A percentile compares a stretch with the other conserved stretches of the same genome.
These are phyloP conservation scores for Sialia sialis DNA, from an alignment of 2,113 vertebrate genomes.

Conservation along the genomic window DNA sequence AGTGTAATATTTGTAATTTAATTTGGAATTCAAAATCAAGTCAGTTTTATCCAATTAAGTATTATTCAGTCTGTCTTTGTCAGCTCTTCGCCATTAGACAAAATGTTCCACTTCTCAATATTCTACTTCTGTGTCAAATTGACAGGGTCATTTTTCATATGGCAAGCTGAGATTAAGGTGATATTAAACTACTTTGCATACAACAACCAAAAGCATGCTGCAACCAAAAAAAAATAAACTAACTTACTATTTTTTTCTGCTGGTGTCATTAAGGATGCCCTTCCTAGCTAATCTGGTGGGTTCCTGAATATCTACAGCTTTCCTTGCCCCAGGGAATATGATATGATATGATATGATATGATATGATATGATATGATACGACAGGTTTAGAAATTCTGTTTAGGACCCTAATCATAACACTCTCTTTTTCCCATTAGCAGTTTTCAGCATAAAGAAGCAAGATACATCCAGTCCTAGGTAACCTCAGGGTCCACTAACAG, in stretches of 20 bases:
- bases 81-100: constrained; percentile 56
- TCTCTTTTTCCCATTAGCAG: background rate
- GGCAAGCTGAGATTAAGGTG: constrained; percentile 61
- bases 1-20: constrained; percentile 32
- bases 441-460: background rate
- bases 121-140: constrained; percentile 54
- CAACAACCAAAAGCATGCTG: constrained; percentile 51
- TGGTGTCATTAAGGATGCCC: constrained; percentile 19
- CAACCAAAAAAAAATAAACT: background rate
- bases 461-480: background rate
- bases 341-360: constrained; percentile 13
- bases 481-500: background rate
- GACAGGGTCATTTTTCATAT: constrained; percentile 73
- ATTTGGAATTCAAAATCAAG: constrained; percentile 29
- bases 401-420: background rate
- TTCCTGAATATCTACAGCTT: constrained; percentile 28
- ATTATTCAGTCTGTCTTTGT: constrained; percentile 46
- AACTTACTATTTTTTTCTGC: background rate
- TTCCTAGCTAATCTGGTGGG: constrained; percentile 29
- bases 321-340: background rate
- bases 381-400: constrained; percentile 2
- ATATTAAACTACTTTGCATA: constrained; percentile 59
- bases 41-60: constrained; percentile 57
- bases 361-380: constrained; percentile 9
- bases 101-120: constrained; percentile 56